Percentiles rank a stretch among this genome's conserved stretches.
Conservation (phyloP, 1,140 invertebrate genomes). For the Brachionus sp. region DNA sequence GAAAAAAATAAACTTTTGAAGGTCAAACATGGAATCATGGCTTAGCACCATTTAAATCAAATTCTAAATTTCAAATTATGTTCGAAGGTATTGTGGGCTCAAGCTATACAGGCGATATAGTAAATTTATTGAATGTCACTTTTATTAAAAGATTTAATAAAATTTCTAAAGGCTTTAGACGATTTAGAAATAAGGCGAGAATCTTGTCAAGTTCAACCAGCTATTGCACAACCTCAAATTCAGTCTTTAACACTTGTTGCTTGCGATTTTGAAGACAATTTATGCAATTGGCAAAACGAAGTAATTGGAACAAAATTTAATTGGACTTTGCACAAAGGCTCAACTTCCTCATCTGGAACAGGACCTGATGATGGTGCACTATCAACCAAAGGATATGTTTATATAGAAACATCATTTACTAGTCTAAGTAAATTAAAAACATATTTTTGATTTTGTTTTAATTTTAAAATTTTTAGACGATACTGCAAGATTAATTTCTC, state of each 20-base stretch:
- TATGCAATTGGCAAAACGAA: conserved; percentile 22
- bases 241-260: conserved; percentile 23
- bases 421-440: not conserved
- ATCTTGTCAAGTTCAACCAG: conserved; percentile 30
- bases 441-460: not conserved
- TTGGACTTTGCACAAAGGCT: conserved; percentile 18
- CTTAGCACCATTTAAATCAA: conserved; percentile 14
- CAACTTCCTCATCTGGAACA: not conserved
- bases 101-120: conserved; percentile 70
- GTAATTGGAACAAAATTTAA: conserved; percentile 11
- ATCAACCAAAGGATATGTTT: conserved; percentile 47
- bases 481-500: conserved; percentile 2
- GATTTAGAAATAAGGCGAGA: not conserved
- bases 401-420: conserved; percentile 50
- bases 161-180: conserved; percentile 37
- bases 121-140: not conserved
- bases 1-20: not conserved
- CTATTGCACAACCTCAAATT: not conserved
- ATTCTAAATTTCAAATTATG: conserved; percentile 46
- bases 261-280: conserved; percentile 67
- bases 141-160: not conserved
- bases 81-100: conserved; percentile 65
- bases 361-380: conserved; percentile 42
- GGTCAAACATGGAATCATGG: conserved; percentile 31
- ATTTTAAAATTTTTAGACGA: conserved; percentile 21